A percentile compares a stretch with the other conserved stretches of the same genome.
Conservation (phyloP, 2,113 vertebrate genomes). For the Sorex fumeus region DNA sequence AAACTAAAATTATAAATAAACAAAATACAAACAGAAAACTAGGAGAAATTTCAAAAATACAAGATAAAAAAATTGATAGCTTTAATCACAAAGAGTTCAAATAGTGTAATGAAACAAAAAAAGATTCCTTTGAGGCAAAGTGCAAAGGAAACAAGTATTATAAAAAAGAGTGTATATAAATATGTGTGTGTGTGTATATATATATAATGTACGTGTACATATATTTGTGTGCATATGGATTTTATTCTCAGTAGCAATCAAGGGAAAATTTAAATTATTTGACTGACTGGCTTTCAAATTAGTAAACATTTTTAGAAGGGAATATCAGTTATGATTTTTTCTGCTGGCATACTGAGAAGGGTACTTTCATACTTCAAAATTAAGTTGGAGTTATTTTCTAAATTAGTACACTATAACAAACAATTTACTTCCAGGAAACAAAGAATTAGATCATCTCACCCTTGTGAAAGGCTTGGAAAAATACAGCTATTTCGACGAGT, state of each 20-base stretch:
- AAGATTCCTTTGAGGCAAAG: background rate
- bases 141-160: background rate
- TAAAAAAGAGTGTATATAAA: background rate
- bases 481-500: background rate
- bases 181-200: background rate
- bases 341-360: background rate
- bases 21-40: background rate
- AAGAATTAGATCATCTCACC: background rate
- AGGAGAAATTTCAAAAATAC: background rate
- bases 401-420: background rate
- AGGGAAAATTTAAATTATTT: constrained; percentile 7
- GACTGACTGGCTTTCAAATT: background rate
- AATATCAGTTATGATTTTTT: background rate
- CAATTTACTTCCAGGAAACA: constrained; percentile 33
- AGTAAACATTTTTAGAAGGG: constrained; percentile 25
- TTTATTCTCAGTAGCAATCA: background rate
- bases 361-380: background rate
- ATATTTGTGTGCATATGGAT: background rate
- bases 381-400: background rate
- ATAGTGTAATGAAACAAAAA: background rate
- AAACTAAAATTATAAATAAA: background rate
- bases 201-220: background rate
- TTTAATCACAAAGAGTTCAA: background rate
- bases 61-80: background rate
- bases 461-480: constrained; percentile 27